These are phyloP conservation scores for Delphinus delphis DNA, from an alignment of 2,113 vertebrate genomes.

Conservation along the genomic window DNA sequence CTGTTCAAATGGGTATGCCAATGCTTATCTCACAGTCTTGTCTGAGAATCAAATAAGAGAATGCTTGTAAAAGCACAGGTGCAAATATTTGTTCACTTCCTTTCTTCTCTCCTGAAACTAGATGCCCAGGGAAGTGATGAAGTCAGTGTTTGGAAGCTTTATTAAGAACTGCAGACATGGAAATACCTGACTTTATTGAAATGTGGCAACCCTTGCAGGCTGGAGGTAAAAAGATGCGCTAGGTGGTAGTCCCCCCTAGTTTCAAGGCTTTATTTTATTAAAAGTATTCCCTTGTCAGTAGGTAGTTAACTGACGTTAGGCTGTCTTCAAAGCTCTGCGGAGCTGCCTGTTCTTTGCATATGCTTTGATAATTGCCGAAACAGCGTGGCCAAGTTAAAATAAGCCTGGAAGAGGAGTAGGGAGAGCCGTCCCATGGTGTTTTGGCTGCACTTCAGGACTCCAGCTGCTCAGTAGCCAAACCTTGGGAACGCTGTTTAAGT, in stretches of 20 bases:
- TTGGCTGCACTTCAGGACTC: neutral
- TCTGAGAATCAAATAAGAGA: neutral
- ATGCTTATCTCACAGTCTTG: neutral
- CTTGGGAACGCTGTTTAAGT: neutral
- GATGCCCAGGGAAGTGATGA: neutral
- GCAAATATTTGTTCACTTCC: neutral
- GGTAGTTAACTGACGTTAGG: neutral
- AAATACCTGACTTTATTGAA: neutral
- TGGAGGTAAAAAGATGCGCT: neutral
- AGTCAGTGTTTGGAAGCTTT: neutral
- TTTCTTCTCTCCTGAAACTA: neutral
- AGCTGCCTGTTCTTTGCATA: constrained; percentile 15
- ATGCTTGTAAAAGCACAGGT: neutral
- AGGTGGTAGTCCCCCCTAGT: neutral
- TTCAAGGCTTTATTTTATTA: neutral
- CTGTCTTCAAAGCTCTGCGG: neutral
- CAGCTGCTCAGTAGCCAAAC: neutral
- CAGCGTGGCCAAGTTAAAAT: neutral
- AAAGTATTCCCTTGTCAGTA: neutral
- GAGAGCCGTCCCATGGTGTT: neutral
- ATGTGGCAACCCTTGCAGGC: neutral
- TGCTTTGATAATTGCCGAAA: neutral
- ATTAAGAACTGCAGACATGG: neutral
- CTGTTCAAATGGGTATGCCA: neutral
- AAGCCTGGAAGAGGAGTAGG: neutral